Percentiles rank a stretch among this genome's conserved stretches.
phyloP scores from a whole-genome alignment of 2,797 vertebrate species.

The Gymnoscopelus microlampas region DNA sequence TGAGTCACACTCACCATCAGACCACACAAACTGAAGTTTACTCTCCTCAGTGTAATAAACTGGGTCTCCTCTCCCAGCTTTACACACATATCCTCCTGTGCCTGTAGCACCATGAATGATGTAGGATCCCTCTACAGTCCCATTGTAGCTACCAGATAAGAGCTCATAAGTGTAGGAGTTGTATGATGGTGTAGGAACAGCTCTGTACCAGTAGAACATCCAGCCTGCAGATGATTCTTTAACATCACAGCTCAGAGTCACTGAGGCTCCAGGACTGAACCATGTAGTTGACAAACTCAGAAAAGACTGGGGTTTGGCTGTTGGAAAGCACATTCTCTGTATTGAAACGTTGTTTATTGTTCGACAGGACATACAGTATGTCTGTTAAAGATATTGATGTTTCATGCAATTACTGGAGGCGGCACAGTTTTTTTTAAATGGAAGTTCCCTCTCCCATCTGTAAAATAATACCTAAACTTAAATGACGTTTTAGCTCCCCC shows the following conservation, averaged over 20 bases:
- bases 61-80: constrained; percentile 53
- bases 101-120: constrained; percentile 28
- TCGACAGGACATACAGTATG: not conserved
- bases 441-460: too few species aligned
- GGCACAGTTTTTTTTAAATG: too few species aligned
- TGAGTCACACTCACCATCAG: constrained; percentile 36
- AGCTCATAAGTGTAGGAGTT: constrained; percentile 22
- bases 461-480: too few species aligned
- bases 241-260: constrained; percentile 46
- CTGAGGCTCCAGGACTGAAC: constrained; percentile 53
- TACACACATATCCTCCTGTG: constrained; percentile 54
- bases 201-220: constrained; percentile 60
- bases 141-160: constrained; percentile 31
- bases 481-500: too few species aligned
- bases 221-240: constrained; percentile 37
- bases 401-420: too few species aligned
- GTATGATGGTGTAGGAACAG: not conserved
- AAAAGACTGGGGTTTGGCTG: constrained; percentile 19
- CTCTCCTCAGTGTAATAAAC: constrained; percentile 11
- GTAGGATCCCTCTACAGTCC: constrained; percentile 29
- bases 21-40: constrained; percentile 23
- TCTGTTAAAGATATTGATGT: not conserved
- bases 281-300: constrained; percentile 52
- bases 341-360: not conserved
- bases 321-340: not conserved